These are phyloP conservation scores for Uloborus diversus DNA, from an alignment of 1,140 invertebrate species.

Conservation along the genomic window DNA sequence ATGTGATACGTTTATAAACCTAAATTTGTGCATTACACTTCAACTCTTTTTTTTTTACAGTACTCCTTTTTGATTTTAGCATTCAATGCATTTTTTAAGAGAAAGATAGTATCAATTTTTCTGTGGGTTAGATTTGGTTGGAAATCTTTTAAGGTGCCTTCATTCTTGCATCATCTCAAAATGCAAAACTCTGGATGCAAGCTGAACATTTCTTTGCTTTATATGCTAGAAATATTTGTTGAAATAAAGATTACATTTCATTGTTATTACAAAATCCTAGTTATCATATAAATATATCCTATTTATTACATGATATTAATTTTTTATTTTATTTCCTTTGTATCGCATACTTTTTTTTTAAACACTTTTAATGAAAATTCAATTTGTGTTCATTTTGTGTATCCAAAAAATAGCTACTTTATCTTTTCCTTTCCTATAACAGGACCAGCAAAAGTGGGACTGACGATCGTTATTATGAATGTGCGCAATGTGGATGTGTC, in stretches of 20 bases:
- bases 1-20: too few relatives aligned
- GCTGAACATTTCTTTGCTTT: too few relatives aligned
- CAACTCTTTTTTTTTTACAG: too few relatives aligned
- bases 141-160: too few relatives aligned
- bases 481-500: conserved; percentile 43
- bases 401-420: background rate
- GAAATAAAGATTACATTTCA: background rate
- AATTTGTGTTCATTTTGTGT: background rate
- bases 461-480: conserved; percentile 48
- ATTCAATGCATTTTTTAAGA: too few relatives aligned
- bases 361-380: background rate
- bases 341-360: background rate
- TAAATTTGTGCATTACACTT: too few relatives aligned
- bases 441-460: conserved; percentile 13
- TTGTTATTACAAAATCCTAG: background rate
- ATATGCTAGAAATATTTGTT: too few relatives aligned
- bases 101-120: too few relatives aligned
- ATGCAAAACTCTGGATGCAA: too few relatives aligned
- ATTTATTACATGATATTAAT: background rate
- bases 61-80: too few relatives aligned
- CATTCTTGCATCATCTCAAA: too few relatives aligned
- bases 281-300: background rate
- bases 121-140: too few relatives aligned
- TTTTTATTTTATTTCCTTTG: background rate
- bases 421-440: background rate